Conservation (phyloP, 2,113 vertebrate genomes). For the Misgurnus mizolepis region DNA sequence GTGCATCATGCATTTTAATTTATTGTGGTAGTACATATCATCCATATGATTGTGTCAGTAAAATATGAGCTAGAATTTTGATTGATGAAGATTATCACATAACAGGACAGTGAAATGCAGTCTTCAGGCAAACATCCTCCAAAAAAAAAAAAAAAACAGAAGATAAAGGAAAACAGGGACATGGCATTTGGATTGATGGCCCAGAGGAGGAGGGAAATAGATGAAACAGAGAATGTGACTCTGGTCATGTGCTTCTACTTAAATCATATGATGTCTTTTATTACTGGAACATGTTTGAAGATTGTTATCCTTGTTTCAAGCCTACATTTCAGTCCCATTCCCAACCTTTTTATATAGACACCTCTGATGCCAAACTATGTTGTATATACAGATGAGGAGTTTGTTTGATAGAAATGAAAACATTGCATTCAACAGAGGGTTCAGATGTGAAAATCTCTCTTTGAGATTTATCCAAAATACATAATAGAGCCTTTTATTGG, state of each 20-base stretch:
- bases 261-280: conserved; percentile 34
- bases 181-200: conserved; percentile 9
- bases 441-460: too few relatives aligned
- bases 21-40: neutral
- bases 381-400: neutral
- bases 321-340: neutral
- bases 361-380: neutral
- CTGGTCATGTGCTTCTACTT: conserved; percentile 13
- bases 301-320: neutral
- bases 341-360: neutral
- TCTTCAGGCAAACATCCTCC: neutral
- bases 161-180: neutral
- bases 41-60: neutral
- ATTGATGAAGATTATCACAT: neutral
- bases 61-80: neutral
- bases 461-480: too few relatives aligned
- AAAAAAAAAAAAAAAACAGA: neutral
- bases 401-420: too few relatives aligned
- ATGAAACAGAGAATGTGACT: conserved; percentile 19
- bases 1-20: neutral
- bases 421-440: too few relatives aligned
- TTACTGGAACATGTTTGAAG: conserved; percentile 12
- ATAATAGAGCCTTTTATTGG: too few relatives aligned
- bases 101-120: neutral
- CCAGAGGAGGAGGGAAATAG: neutral